phyloP scores from a whole-genome alignment of 2,797 vertebrate genomes.

The Coracias cyanogaster region DNA sequence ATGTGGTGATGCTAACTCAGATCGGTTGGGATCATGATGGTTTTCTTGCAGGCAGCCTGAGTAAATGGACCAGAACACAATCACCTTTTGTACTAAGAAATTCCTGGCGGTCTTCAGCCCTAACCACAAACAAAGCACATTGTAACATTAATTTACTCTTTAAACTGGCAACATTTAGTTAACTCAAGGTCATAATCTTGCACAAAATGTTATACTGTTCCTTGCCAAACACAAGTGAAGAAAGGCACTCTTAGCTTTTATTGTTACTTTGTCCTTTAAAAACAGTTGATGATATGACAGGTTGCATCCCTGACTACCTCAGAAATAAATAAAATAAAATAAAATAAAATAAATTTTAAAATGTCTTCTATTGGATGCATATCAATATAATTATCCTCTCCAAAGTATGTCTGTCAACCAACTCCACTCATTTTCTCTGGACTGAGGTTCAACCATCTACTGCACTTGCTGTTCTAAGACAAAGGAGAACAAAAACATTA shows the following conservation, averaged over 20 bases:
- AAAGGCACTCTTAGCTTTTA: conserved; percentile 5
- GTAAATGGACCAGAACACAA: neutral
- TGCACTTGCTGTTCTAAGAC: neutral
- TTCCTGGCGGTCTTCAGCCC: neutral
- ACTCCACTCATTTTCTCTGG: neutral
- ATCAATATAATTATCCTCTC: neutral
- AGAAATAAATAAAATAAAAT: neutral
- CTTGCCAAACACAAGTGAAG: conserved; percentile 31
- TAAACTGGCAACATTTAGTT: conserved; percentile 8
- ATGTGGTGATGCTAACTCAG: neutral
- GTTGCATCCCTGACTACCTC: neutral
- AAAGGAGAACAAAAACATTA: neutral
- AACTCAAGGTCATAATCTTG: conserved; percentile 44
- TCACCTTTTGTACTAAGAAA: conserved; percentile 34
- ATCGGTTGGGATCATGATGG: neutral
- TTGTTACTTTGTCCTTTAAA: conserved; percentile 39
- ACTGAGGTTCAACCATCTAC: neutral
- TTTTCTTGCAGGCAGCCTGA: neutral
- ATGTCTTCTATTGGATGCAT: neutral
- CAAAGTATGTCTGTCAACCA: neutral
- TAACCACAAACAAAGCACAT: conserved; percentile 36
- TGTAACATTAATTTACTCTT: conserved; percentile 46
- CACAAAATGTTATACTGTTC: conserved; percentile 16
- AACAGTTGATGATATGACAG: neutral
- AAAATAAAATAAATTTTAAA: neutral